Evolutionary conservation across 1,140 invertebrate genomes (phyloP).

Genomic region (Brachionus paranguensis): DNA sequence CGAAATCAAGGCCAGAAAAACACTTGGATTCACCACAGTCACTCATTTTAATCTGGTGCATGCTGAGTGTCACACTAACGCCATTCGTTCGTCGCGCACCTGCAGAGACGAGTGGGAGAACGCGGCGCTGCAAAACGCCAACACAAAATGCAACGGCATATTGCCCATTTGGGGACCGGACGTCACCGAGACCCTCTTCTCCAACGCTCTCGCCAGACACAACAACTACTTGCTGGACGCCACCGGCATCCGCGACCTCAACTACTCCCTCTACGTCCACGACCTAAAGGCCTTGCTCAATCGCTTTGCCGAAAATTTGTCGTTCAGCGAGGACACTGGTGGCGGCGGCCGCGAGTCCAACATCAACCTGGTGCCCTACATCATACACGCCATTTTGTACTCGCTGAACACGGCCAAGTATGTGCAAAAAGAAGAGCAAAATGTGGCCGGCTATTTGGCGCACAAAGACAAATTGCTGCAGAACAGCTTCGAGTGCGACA

Average conservation of each 20-base stretch:
- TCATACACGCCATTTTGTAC: constrained; percentile 88
- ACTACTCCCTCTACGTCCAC: constrained; percentile 70
- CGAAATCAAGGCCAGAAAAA: constrained; percentile 69
- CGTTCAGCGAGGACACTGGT: constrained; percentile 91
- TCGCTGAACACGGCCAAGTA: constrained; percentile 83
- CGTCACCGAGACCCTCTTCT: constrained; percentile 87
- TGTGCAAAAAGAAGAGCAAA: constrained; percentile 67
- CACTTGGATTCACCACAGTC: constrained; percentile 75
- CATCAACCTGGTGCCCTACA: constrained; percentile 88
- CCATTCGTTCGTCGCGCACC: constrained; percentile 64
- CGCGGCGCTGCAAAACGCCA: constrained; percentile 91
- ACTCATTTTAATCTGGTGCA: constrained; percentile 97
- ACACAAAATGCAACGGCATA: constrained; percentile 91
- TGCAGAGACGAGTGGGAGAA: constrained; percentile 92
- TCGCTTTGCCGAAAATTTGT: constrained; percentile 84
- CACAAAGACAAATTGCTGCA: constrained; percentile 63
- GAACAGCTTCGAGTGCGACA: constrained; percentile 74
- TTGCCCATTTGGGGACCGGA: constrained; percentile 85
- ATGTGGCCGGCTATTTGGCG: constrained; percentile 65
- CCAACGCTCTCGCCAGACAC: constrained; percentile 72
- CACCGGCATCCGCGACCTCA: constrained; percentile 53
- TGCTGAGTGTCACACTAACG: constrained; percentile 93
- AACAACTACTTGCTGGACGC: constrained; percentile 49
- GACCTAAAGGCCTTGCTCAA: constrained; percentile 84
- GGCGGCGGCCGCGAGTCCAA: constrained; percentile 90